Conservation (phyloP, 2,888 invertebrate genomes). For the Mamestra brassicae region DNA sequence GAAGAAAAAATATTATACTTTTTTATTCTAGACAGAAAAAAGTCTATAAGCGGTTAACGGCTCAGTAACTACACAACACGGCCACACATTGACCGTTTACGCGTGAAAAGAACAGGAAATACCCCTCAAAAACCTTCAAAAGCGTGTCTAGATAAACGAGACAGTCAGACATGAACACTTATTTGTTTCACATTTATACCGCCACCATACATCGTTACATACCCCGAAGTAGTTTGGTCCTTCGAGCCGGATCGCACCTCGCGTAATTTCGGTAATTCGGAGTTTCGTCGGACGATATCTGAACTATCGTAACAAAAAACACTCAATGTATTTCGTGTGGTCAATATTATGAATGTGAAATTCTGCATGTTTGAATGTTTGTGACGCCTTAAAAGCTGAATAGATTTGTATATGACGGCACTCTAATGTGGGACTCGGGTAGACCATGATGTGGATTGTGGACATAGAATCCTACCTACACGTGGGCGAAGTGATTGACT, state of each 20-base stretch:
- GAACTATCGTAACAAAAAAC: constrained; percentile 47
- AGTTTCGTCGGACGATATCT: constrained; percentile 38
- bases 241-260: constrained; percentile 60
- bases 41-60: neutral
- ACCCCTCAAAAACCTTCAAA: neutral
- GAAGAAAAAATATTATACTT: neutral
- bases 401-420: too few relatives aligned
- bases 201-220: constrained; percentile 17
- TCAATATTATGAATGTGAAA: too few relatives aligned
- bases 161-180: neutral
- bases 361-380: neutral
- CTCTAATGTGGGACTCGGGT: too few relatives aligned
- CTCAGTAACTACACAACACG: neutral
- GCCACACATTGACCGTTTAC: neutral
- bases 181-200: constrained; percentile 4
- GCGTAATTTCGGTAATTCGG: constrained; percentile 53
- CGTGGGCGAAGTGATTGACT: too few relatives aligned
- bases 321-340: neutral
- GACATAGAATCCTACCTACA: too few relatives aligned
- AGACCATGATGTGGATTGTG: too few relatives aligned
- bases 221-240: constrained; percentile 45
- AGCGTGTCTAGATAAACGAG: neutral
- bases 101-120: constrained; percentile 3
- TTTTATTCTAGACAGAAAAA: neutral
- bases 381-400: too few relatives aligned